Evolutionary conservation across 1,140 invertebrate species (phyloP), one percentile per base, ranked within the genome.

Genomic region (Ceratina calcarata): DNA sequence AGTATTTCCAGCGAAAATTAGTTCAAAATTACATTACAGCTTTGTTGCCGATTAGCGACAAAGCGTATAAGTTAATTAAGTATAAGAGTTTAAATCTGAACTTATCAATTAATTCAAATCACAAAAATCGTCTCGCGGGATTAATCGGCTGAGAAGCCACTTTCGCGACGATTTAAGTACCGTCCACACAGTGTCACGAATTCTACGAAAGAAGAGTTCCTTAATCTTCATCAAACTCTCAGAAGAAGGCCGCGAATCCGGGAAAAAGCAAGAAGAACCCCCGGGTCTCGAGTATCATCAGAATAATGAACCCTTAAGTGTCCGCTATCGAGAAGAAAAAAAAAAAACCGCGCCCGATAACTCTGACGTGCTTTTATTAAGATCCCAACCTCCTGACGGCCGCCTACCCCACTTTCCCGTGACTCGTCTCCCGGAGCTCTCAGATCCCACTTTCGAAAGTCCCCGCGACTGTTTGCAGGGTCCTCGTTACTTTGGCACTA

Each of bases 401-500:
- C 32, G 24, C 24, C 61, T 70, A 45, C 24, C 64, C 24, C 53
- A 51, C 57, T 74, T 75, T 24, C 51, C 75, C 51, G 24, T 37
- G 72, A 80, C 55, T 45, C 37, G 3, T 45, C 71, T 61, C 1
- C 27, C 57, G 10, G 32, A 67, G 37, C 71, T 53, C 22, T 12
- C 3, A 69, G 55, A 49, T 67, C 20, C 22, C 22, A 61, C 53
- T 45, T 60, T 67, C n/a, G 62, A 67, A 71, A 75, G 61, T 75
- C 37, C 27, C 24, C 45, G 53, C 64, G 69, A 58, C 58, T 70
- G 66, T 83, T 81, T 79, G 65, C 68, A 64, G 27, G 75, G 49
- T 32, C 73, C 55, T 82, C 67, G 72, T 81, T 80, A 80, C 78
- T 80, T 77, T 65, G 61, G 83, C 81, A 84, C 86, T 88, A 87